These are phyloP conservation scores for Baccha elongata DNA, from an alignment of 2,888 invertebrate genomes.

Conservation along the genomic window DNA sequence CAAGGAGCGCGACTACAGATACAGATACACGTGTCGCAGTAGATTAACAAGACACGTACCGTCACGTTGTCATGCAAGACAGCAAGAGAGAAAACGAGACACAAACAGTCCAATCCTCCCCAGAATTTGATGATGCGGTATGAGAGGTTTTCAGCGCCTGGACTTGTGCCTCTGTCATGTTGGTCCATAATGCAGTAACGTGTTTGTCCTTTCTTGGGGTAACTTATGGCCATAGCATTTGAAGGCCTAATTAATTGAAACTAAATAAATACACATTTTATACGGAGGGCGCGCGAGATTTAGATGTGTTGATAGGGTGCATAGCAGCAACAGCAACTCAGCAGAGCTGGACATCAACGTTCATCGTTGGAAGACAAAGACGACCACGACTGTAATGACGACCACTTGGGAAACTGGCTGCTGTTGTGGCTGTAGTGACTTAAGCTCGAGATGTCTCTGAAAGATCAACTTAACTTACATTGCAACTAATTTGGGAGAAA, in stretches of 20 bases:
- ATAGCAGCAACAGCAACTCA: constrained; percentile 74
- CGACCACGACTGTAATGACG: constrained; percentile 32
- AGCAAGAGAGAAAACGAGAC: constrained; percentile 8
- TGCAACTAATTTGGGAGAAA: constrained; percentile 72
- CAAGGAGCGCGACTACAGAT: constrained; percentile 61
- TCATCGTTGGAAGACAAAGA: constrained; percentile 18
- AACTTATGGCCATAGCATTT: constrained; percentile 82
- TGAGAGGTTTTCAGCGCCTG: constrained; percentile 59
- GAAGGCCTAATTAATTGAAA: constrained; percentile 82
- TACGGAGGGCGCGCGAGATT: constrained; percentile 74
- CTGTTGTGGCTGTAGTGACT: constrained; percentile 10
- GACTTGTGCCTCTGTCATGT: constrained; percentile 57
- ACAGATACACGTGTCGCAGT: constrained; percentile 61
- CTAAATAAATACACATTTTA: constrained; percentile 81
- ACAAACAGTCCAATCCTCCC: background rate
- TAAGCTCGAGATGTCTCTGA: constrained; percentile 55
- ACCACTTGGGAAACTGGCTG: constrained; percentile 28
- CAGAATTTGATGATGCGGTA: constrained; percentile 48
- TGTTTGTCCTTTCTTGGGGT: constrained; percentile 72
- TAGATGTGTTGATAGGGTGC: constrained; percentile 66
- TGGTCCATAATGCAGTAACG: constrained; percentile 45
- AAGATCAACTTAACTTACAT: constrained; percentile 67
- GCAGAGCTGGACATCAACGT: constrained; percentile 41
- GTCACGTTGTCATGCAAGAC: constrained; percentile 36
- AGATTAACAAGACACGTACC: constrained; percentile 67